phyloP scores from a whole-genome alignment of 2,888 invertebrate genomes.

The Nomada ferruginata region DNA sequence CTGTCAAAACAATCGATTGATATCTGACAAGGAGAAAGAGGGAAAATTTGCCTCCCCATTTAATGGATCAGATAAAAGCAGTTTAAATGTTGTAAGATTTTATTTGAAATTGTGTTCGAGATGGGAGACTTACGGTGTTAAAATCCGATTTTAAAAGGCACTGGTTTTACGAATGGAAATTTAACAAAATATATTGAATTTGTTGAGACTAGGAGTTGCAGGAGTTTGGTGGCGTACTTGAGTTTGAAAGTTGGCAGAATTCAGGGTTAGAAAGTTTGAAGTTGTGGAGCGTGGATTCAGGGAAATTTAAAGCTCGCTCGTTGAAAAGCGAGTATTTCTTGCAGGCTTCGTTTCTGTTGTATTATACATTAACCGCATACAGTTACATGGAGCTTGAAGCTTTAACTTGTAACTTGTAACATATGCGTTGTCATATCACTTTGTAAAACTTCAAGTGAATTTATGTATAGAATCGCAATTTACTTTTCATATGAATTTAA shows the following conservation, averaged over 20 bases:
- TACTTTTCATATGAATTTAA: no score
- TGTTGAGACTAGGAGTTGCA: conserved; percentile 1
- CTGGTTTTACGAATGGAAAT: neutral
- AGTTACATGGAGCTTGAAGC: no score
- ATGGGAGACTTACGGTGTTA: neutral
- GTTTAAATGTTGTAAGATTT: neutral
- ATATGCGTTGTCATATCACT: no score
- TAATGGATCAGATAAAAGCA: neutral
- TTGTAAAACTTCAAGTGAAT: no score
- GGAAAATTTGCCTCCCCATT: neutral
- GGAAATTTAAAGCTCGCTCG: neutral
- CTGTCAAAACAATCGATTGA: no score
- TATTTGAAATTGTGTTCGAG: no score
- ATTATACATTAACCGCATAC: neutral
- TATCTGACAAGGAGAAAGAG: no score
- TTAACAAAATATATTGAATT: neutral
- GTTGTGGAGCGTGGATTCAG: neutral
- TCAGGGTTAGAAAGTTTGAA: conserved; percentile 16
- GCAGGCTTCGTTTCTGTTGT: neutral
- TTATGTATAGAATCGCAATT: no score
- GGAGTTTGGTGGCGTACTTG: neutral
- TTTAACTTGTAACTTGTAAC: no score
- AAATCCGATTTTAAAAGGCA: neutral
- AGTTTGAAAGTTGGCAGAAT: conserved; percentile 24
- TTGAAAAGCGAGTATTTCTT: neutral